Evolutionary conservation across 2,888 invertebrate genomes (phyloP).

Genomic region (Hyalella azteca): DNA sequence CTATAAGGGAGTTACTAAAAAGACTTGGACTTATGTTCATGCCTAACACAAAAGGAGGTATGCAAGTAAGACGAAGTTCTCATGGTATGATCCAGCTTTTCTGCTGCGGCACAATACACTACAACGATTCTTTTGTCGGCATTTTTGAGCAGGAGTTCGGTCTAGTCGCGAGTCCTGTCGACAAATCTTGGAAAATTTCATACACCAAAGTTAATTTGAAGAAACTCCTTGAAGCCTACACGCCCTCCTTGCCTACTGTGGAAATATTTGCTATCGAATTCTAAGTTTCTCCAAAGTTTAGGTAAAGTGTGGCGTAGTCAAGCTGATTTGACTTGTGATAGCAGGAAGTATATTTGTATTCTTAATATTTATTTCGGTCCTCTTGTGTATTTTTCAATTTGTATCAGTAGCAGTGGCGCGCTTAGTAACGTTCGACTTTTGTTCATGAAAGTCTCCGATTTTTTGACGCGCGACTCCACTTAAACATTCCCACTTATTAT

Average conservation of each 20-base stretch:
- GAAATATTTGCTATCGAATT: conserved; percentile 24
- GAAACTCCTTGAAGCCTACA: not conserved
- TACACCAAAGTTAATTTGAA: conserved; percentile 49
- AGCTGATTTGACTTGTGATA: too few species aligned
- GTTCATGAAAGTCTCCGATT: too few species aligned
- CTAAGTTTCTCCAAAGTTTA: too few species aligned
- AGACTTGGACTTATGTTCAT: conserved; percentile 38
- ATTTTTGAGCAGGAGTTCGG: conserved; percentile 57
- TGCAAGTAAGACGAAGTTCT: conserved; percentile 33
- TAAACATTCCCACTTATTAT: too few species aligned
- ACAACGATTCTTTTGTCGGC: conserved; percentile 42
- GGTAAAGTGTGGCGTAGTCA: too few species aligned
- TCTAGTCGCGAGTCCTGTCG: conserved; percentile 42
- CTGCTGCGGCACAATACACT: conserved; percentile 48
- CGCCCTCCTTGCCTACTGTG: not conserved
- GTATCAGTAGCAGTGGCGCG: too few species aligned
- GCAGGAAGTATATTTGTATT: too few species aligned
- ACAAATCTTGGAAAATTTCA: conserved; percentile 49
- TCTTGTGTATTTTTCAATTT: too few species aligned
- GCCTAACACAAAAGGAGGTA: conserved; percentile 48
- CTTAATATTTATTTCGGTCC: too few species aligned
- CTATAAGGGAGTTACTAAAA: conserved; percentile 32
- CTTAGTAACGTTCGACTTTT: too few species aligned
- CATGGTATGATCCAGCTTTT: conserved; percentile 46
- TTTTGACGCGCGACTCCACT: too few species aligned